Evolutionary conservation across 2,797 vertebrate species (phyloP), one percentile per base, ranked within the genome.

Genomic region (Syndactyla subalaris): DNA sequence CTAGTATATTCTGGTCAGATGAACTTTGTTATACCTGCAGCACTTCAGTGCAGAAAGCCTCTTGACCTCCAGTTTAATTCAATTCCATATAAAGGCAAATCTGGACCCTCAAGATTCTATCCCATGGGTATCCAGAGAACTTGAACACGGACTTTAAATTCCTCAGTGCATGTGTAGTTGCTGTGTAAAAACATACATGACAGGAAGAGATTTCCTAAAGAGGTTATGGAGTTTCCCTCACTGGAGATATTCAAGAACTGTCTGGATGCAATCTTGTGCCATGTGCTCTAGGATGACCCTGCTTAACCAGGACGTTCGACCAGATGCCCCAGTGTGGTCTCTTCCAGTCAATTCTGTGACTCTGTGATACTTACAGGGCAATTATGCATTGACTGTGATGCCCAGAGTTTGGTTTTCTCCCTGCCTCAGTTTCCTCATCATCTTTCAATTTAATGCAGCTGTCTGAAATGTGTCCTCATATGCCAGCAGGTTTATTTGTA

Each of bases 381-480:
- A 34, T 71, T 85, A 34, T 52, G 7, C 24, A 38, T 43, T 19
- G 23, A 23, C 20, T 82, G 0, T 43, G 34, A 58, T 74, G 22
- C 29, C 27, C 70, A 2, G 84, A 52, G 63, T 83, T 92, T 72
- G 17, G 27, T 87, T 95, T 88, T 74, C 38, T 83, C n/a, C 26
- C 46, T 88, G 30, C 65, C 21, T 94, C 46, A 52, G 11, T 95
- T 96, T 96, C 15, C 45, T 92, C 77, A 68, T 49, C 38, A 39
- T 63, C 57, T 89, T 93, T 85, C 61, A 92, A 0, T 89, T 92
- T n/a, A 62, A 0, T 70, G 51, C 51, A 91, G 39, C 51, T 77
- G 36, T 87, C 72, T 93, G 72, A 82, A 82, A 76, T 49, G 43
- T 34, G 59, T 66, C 22, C 30, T 85, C 7, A 7, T 91, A 32